Evolutionary conservation across 2,888 invertebrate species (phyloP), one percentile per base, ranked within the genome.

Genomic region (Oconnorella tubifera): DNA sequence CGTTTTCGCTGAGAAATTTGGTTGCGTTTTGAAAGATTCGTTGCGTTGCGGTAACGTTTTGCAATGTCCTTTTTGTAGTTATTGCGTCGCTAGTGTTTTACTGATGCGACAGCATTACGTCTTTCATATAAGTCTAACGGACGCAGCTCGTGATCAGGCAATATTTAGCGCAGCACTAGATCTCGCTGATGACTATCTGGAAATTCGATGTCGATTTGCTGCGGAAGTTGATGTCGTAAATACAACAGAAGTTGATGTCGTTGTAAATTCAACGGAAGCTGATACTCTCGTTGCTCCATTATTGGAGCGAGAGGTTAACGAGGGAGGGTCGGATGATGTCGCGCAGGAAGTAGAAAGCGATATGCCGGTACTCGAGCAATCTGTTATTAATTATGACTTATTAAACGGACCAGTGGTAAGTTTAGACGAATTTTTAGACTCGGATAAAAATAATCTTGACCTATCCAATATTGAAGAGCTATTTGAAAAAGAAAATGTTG

Each of bases 101-200:
- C 48, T 61, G 10, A 55, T 65, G 61, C 33, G 65, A 27, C 61
- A 62, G 27, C 65, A 65, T 56, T 56, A 56, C 14, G 57, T 56
- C 32, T 59, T 53, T 19, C 65, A 65, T 51, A 49, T 62, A 33
- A 40, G 61, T 27, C 50, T 62, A 32, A 57, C 65, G 23, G 61
- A 62, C 33, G 62, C 61, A 10, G 14, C 33, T n/a, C 32, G 19
- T 33, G 51, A 32, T 33, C 6, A 33, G 28, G n/a, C n/a, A n/a
- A 28, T 58, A 14, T 58, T 58, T 40, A 27, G 40, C 40, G 28
- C 23, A 28, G 28, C 6, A 4, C 27, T 58, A 33, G 59, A 58
- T 28, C 33, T 14, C 6, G 59, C 59, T n/a, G 59, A 58, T 6
- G 40, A 58, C 23, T 58, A 58, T 27, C 40, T 58, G 19, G 28